phyloP scores from a whole-genome alignment of 2,888 invertebrate species.

The Drosophila fungiperda region DNA sequence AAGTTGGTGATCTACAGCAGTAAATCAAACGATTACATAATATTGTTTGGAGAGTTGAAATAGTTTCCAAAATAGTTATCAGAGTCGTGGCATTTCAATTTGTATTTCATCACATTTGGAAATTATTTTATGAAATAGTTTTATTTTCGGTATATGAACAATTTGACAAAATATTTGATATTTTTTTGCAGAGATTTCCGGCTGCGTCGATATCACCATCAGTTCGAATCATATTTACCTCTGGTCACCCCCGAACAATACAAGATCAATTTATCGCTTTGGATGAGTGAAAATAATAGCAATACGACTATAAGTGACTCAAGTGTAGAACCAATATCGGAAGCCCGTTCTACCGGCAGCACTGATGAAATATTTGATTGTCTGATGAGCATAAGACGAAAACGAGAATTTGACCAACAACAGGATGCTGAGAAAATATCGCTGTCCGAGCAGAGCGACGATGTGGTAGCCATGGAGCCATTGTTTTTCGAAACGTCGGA shows the following conservation, averaged over 20 bases:
- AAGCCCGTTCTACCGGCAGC: constrained; percentile 53
- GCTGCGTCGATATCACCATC: constrained; percentile 83
- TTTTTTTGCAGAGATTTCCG: constrained; percentile 76
- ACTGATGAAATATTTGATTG: constrained; percentile 80
- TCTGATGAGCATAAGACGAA: constrained; percentile 37
- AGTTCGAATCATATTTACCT: constrained; percentile 81
- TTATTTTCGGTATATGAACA: not conserved
- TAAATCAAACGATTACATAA: constrained; percentile 35
- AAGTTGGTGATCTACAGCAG: constrained; percentile 71
- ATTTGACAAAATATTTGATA: not conserved
- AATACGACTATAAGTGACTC: constrained; percentile 58
- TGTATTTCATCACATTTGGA: constrained; percentile 1
- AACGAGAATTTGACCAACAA: constrained; percentile 27
- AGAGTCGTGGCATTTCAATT: not conserved
- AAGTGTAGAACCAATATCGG: constrained; percentile 36
- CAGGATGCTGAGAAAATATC: constrained; percentile 52
- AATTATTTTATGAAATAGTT: not conserved
- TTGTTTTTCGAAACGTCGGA: constrained; percentile 82
- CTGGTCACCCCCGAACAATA: constrained; percentile 77
- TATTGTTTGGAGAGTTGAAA: constrained; percentile 10
- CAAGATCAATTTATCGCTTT: constrained; percentile 74
- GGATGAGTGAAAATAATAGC: constrained; percentile 62
- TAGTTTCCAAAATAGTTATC: constrained; percentile 1
- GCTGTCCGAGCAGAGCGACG: constrained; percentile 72
- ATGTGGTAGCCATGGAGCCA: constrained; percentile 82